These are phyloP conservation scores for Nestor notabilis DNA, from an alignment of 2,113 vertebrate species.

Conservation along the genomic window DNA sequence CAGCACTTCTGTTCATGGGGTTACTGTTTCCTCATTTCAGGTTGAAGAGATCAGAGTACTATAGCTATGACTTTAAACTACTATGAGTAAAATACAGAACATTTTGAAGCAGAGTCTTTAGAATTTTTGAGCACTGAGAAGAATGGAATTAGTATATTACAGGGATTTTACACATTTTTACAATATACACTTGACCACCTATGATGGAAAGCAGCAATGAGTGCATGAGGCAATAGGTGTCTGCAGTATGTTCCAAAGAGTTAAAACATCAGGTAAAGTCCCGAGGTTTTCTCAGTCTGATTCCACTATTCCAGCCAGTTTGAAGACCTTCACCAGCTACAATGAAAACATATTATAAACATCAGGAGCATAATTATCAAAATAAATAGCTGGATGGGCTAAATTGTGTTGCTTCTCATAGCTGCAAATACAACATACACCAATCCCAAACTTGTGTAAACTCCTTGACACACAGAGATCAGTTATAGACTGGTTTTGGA, in stretches of 20 bases:
- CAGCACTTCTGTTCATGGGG: neutral
- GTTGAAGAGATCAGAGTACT: neutral
- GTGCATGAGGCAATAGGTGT: neutral
- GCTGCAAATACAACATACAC: neutral
- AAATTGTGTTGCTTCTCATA: neutral
- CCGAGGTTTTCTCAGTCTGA: neutral
- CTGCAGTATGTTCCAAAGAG: neutral
- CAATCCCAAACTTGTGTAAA: neutral
- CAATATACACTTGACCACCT: neutral
- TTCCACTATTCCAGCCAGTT: neutral
- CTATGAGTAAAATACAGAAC: neutral
- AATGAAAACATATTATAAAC: neutral
- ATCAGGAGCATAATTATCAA: neutral
- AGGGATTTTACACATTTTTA: neutral
- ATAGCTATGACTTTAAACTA: neutral
- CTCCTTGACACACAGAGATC: neutral
- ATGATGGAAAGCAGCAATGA: neutral
- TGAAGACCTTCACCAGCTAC: neutral
- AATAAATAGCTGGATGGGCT: neutral
- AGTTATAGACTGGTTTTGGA: neutral
- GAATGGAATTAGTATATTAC: neutral
- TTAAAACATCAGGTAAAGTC: neutral
- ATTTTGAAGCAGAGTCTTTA: neutral
- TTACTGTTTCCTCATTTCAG: neutral
- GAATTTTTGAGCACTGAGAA: neutral